Evolutionary conservation across 2,113 vertebrate genomes (phyloP), one percentile per base, ranked within the genome.

Genomic region (Trochalopteron elliotii): DNA sequence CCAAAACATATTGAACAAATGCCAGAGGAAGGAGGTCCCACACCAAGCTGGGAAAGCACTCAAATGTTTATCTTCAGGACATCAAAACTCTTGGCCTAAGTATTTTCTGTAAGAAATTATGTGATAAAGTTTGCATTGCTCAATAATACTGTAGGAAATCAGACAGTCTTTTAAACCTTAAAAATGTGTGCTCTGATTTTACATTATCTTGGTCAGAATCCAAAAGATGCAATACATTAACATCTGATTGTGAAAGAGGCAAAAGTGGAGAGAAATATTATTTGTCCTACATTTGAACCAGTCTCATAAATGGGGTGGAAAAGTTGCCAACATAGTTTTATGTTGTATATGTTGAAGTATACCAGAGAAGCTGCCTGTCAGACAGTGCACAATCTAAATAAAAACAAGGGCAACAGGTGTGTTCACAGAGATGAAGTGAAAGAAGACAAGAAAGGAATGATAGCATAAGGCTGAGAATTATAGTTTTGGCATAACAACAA

Each of bases 1-100:
- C 69, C 79, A 94, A 71, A 31, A 78, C 33, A 69, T 24, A 45
- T 76, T 96, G 61, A 88, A 65, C 69, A 94, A 93, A 84, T 70
- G n/a, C 86, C 67, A 83, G 55, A 94, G 63, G 27, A 74, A 81
- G 63, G 61, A 89, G 15, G 19, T 64, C 72, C 45, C 44, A 40
- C 21, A 53, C 33, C 44, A 89, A 63, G 11, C 75, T 94, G 75
- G 86, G 90, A 81, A 84, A 93, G 10, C 70, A 83, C 68, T 86
- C 5, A 23, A 53, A 92, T 85, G 39, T 87, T 90, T 92, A 55
- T 45, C n/a, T 85, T 83, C 44, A 64, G 64, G 87, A 83, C 44
- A 61, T 65, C 40, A 86, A 77, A 87, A 71, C 30, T 74, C 55
- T 59, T 71, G 31, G 40, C 23, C 33, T 74, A 57, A 84, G 28